Percentiles rank a stretch among this genome's conserved stretches.
Evolutionary conservation across 2,113 vertebrate genomes (phyloP).

Genomic region (Centropristis striata): DNA sequence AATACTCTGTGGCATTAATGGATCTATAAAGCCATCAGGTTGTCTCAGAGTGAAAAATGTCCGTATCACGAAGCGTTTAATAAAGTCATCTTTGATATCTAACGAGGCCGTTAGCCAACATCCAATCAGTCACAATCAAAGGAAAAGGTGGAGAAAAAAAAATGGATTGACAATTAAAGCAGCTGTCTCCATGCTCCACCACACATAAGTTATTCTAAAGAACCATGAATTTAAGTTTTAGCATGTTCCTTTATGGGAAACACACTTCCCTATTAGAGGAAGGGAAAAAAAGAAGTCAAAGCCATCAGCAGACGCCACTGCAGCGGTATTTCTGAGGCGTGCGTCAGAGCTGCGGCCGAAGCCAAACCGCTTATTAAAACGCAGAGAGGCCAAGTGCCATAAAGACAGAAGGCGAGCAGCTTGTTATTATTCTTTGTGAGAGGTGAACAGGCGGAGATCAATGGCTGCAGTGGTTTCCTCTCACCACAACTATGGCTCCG

Average conservation of each 20-base stretch:
- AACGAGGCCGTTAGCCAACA: constrained; percentile 42
- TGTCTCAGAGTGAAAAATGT: constrained; percentile 50
- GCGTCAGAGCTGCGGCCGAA: constrained; percentile 74
- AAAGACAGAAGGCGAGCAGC: constrained; percentile 83
- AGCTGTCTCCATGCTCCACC: constrained; percentile 61
- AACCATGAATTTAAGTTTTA: constrained; percentile 59
- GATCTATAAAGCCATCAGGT: constrained; percentile 47
- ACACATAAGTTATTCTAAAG: constrained; percentile 67
- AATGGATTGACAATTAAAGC: constrained; percentile 55
- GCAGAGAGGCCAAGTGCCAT: constrained; percentile 82
- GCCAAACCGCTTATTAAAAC: constrained; percentile 87
- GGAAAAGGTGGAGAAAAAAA: constrained; percentile 36
- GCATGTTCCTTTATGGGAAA: constrained; percentile 81
- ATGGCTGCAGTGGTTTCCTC: constrained; percentile 77
- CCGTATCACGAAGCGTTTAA: constrained; percentile 36
- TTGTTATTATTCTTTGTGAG: constrained; percentile 88
- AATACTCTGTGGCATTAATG: constrained; percentile 46
- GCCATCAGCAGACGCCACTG: constrained; percentile 81
- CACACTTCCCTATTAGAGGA: constrained; percentile 73
- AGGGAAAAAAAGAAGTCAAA: constrained; percentile 60
- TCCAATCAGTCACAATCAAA: constrained; percentile 39
- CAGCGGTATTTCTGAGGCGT: constrained; percentile 78
- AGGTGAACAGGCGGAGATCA: constrained; percentile 86
- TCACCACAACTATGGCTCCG: constrained; percentile 83
- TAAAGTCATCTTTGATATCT: constrained; percentile 53